A percentile compares a stretch with the other conserved stretches of the same genome.
These are phyloP conservation scores for Sinocyclocheilus rhinocerous DNA, from an alignment of 2,113 vertebrate species.

Conservation along the genomic window DNA sequence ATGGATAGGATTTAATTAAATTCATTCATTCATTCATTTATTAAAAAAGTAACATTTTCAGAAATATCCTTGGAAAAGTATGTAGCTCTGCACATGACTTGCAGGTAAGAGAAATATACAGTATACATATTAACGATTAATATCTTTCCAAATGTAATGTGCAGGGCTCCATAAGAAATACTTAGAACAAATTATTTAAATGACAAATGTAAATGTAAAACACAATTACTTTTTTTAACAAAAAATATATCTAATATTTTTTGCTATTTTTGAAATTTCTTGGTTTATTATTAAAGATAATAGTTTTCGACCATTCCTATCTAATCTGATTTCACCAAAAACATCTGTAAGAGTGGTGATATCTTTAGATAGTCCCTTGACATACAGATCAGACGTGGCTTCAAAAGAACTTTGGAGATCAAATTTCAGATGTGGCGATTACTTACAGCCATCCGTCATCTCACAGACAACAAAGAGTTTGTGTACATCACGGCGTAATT, in stretches of 20 bases:
- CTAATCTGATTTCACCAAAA: background rate
- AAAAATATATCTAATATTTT: background rate
- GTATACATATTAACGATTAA: no score
- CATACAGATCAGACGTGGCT: background rate
- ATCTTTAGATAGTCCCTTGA: constrained; percentile 18
- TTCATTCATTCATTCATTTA: no score
- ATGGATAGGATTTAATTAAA: no score
- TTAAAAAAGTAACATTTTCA: background rate
- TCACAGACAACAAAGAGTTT: constrained; percentile 43
- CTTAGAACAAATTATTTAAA: background rate
- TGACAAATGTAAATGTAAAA: background rate
- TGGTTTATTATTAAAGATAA: background rate
- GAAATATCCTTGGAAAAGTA: background rate
- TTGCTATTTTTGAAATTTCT: background rate
- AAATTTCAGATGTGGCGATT: constrained; percentile 35
- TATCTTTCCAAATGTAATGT: no score
- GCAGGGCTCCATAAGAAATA: no score
- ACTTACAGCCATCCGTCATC: constrained; percentile 36
- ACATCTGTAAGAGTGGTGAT: constrained; percentile 8
- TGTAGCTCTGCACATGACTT: no score
- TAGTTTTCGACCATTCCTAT: background rate
- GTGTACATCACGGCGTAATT: constrained; percentile 33
- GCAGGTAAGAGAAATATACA: no score
- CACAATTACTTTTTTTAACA: background rate
- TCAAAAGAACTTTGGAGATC: constrained; percentile 25